Conservation (phyloP, 2,797 vertebrate genomes). For the Gallinago stenura region DNA sequence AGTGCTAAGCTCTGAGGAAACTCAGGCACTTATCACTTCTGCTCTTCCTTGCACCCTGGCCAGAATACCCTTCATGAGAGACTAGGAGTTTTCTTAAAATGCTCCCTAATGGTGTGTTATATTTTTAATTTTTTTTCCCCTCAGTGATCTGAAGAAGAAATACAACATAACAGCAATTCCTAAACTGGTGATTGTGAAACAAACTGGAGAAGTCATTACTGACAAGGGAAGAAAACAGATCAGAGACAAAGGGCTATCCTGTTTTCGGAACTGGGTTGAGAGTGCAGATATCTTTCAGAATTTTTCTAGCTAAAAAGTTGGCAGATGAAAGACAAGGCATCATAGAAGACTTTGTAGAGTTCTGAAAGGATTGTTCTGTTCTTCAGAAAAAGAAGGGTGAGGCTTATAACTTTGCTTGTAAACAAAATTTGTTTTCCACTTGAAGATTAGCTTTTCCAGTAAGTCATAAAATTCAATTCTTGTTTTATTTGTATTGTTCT, state of each 20-base stretch:
- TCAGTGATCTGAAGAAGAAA: constrained; percentile 92
- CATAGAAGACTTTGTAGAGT: background rate
- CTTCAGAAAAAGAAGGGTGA: background rate
- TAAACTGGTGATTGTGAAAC: constrained; percentile 94
- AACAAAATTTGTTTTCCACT: background rate
- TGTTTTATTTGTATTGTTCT: background rate
- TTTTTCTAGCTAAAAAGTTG: constrained; percentile 82
- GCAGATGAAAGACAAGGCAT: background rate
- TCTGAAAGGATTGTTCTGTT: background rate
- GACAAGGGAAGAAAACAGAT: constrained; percentile 95
- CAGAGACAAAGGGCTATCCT: constrained; percentile 87
- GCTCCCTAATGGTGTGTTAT: background rate
- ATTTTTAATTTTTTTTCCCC: background rate
- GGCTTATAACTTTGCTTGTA: background rate
- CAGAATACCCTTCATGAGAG: background rate
- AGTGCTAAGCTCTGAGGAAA: background rate
- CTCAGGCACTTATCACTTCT: background rate
- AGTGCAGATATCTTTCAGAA: constrained; percentile 93
- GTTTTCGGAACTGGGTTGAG: constrained; percentile 92
- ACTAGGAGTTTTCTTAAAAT: background rate
- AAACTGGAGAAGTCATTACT: constrained; percentile 94
- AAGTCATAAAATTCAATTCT: background rate
- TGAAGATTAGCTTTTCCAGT: background rate
- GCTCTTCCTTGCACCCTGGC: background rate
- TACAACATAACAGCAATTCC: constrained; percentile 92